These are phyloP conservation scores for Linnaemya tessellans DNA, from an alignment of 2,888 invertebrate genomes.

Conservation along the genomic window DNA sequence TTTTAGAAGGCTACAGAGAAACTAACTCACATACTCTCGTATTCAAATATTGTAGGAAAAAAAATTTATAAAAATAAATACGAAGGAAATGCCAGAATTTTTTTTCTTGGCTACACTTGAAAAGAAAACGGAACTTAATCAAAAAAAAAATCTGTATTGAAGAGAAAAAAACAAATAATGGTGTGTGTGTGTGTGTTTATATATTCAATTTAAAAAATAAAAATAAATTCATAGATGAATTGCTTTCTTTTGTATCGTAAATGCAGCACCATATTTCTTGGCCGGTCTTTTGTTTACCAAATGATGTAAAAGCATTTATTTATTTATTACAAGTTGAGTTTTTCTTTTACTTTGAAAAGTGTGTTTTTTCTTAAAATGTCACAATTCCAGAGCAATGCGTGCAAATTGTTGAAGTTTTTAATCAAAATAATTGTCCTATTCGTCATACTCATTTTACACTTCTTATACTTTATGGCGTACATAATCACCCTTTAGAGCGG, in stretches of 20 bases:
- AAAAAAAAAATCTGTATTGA: slow-evolving; percentile 22
- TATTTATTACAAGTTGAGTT: too few species aligned
- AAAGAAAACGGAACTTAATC: slow-evolving; percentile 37
- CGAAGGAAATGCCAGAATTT: slow-evolving; percentile 23
- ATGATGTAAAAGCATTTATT: slow-evolving; percentile 14
- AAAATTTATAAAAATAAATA: slow-evolving; percentile 4
- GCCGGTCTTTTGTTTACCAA: slow-evolving; percentile 26
- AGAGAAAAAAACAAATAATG: not conserved
- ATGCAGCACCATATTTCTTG: not conserved
- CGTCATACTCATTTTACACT: too few species aligned
- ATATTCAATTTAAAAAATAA: not conserved
- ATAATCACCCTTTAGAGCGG: too few species aligned
- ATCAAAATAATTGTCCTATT: too few species aligned
- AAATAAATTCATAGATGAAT: slow-evolving; percentile 6
- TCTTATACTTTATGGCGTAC: too few species aligned
- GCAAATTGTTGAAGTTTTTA: too few species aligned
- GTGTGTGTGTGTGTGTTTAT: not conserved
- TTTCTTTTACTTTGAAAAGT: too few species aligned
- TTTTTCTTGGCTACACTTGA: slow-evolving; percentile 33
- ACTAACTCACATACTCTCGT: not conserved
- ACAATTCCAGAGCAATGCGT: too few species aligned
- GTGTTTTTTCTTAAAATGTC: too few species aligned
- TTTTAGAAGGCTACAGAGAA: not conserved
- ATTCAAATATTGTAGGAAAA: not conserved
- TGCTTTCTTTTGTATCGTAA: slow-evolving; percentile 3